phyloP scores from a whole-genome alignment of 2,113 vertebrate genomes.

The Poicephalus gulielmi region DNA sequence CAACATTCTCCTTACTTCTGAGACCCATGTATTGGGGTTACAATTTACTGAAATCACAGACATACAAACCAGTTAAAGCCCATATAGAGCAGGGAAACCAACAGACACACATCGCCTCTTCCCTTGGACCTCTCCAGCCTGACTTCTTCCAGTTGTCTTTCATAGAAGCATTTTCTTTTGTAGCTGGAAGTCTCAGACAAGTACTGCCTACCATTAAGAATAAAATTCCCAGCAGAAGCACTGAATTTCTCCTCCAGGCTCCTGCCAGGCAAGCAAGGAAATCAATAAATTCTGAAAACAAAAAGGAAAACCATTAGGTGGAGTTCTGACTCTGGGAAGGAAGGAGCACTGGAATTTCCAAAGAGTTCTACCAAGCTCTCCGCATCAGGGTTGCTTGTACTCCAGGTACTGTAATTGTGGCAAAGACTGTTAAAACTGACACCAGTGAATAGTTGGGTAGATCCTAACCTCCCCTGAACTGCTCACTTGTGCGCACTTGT shows the following conservation, averaged over 20 bases:
- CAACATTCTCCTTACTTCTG: not conserved
- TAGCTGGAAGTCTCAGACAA: not conserved
- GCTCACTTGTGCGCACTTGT: not conserved
- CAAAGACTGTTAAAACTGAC: not conserved
- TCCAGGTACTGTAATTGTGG: not conserved
- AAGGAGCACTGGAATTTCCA: not conserved
- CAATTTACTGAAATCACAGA: not conserved
- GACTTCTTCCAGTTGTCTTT: not conserved
- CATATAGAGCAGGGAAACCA: not conserved
- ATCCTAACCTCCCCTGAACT: not conserved
- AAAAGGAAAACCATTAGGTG: not conserved
- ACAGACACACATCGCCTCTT: not conserved
- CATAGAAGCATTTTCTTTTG: not conserved
- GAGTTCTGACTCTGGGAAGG: not conserved
- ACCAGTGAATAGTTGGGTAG: not conserved
- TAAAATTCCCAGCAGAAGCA: not conserved
- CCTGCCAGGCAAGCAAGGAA: not conserved
- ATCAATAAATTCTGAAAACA: conserved; percentile 19
- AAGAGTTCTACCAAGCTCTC: not conserved
- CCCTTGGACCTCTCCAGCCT: not conserved
- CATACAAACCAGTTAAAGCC: not conserved
- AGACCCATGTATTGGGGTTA: not conserved
- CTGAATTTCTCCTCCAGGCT: not conserved
- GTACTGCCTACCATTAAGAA: not conserved
- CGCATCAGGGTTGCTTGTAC: accelerated